Conservation (phyloP, 2,888 invertebrate genomes). For the Hofmannophila pseudospretella region DNA sequence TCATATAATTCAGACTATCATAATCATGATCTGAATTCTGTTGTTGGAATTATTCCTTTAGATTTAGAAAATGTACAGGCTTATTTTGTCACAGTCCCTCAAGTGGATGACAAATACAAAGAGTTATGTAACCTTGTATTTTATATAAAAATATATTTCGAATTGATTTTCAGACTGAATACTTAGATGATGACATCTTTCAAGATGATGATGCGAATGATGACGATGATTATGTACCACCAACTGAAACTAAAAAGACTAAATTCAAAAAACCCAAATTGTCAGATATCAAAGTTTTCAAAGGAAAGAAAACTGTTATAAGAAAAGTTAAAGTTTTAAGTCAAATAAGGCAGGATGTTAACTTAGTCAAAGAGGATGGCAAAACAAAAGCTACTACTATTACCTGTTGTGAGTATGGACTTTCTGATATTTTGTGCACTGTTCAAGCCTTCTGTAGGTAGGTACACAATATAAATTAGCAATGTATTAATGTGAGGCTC, state of each 20-base stretch:
- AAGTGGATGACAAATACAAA: no score
- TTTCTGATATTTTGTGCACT: no score
- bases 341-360: conserved; percentile 41
- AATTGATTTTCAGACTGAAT: conserved; percentile 52
- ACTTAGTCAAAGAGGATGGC: conserved; percentile 30
- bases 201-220: conserved; percentile 53
- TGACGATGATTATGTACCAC: conserved; percentile 63
- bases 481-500: no score
- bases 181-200: conserved; percentile 54
- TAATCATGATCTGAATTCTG: no score
- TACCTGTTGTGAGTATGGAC: conserved; percentile 68
- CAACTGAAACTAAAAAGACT: conserved; percentile 38
- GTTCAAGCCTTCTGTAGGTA: no score
- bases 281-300: conserved; percentile 61
- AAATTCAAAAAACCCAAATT: conserved; percentile 65
- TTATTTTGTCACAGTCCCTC: no score
- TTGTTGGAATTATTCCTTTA: no score
- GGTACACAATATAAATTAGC: no score
- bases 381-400: conserved; percentile 57
- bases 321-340: conserved; percentile 58
- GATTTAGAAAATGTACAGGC: no score
- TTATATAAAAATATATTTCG: no score
- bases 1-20: no score
- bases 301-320: conserved; percentile 52
- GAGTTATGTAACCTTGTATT: no score